Percentiles rank a stretch among this genome's conserved stretches.
Evolutionary conservation across 2,888 invertebrate species (phyloP).

Genomic region (Xylota sylvarum): DNA sequence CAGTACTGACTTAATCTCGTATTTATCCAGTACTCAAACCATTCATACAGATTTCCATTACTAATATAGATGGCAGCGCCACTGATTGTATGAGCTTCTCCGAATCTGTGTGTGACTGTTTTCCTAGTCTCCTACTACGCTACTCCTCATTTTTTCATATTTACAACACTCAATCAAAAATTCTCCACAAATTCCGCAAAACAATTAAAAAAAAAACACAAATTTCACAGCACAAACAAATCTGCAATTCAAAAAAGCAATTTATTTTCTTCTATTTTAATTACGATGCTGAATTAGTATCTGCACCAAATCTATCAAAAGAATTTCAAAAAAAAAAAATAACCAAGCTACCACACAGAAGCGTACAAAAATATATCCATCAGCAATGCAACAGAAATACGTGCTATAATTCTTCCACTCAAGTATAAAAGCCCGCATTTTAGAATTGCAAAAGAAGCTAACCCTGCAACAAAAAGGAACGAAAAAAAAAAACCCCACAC

Average conservation of each 20-base stretch:
- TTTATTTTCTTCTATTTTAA: conserved; percentile 64
- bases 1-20: too few species aligned
- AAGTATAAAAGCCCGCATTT: conserved; percentile 64
- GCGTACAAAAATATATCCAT: conserved; percentile 15
- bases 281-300: conserved; percentile 60
- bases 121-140: too few species aligned
- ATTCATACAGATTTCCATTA: too few species aligned
- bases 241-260: conserved; percentile 39
- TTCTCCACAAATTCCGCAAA: background rate
- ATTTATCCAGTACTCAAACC: too few species aligned
- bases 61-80: too few species aligned
- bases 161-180: too few species aligned
- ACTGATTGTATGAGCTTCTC: too few species aligned
- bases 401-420: conserved; percentile 65
- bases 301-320: conserved; percentile 69
- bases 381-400: conserved; percentile 62
- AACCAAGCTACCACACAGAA: background rate
- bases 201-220: background rate
- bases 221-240: background rate
- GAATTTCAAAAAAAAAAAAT: conserved; percentile 33
- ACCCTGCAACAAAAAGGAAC: conserved; percentile 19
- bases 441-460: conserved; percentile 60
- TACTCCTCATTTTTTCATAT: too few species aligned
- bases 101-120: too few species aligned
- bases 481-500: background rate